Conservation (phyloP, 2,888 invertebrate species). For the Laothoe populi region DNA sequence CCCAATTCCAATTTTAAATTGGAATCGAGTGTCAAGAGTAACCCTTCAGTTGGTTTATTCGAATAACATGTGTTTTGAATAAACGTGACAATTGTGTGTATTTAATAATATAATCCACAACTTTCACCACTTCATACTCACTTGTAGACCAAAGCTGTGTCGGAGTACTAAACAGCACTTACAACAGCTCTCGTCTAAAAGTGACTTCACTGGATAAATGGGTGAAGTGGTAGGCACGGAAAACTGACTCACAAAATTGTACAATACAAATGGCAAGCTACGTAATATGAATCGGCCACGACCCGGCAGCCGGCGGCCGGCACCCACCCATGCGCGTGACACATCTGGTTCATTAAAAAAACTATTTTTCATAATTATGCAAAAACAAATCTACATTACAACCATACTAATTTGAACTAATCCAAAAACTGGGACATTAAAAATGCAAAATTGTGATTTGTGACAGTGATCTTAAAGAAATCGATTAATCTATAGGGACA, state of each 20-base stretch:
- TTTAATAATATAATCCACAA: conserved; percentile 13
- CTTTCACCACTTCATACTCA: neutral
- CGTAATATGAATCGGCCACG: conserved; percentile 50
- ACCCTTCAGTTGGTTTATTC: conserved; percentile 46
- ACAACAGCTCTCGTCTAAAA: conserved; percentile 3
- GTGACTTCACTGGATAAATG: conserved; percentile 5
- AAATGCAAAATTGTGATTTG: conserved; percentile 81
- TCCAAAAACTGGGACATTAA: conserved; percentile 60
- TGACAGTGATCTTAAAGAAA: conserved; percentile 78
- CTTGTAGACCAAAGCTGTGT: neutral
- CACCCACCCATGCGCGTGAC: conserved; percentile 69
- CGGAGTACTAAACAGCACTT: conserved; percentile 4
- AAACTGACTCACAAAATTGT: conserved; percentile 7
- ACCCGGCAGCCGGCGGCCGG: no score
- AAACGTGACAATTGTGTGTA: neutral
- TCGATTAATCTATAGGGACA: conserved; percentile 74
- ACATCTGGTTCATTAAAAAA: conserved; percentile 61
- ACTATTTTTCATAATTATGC: conserved; percentile 61
- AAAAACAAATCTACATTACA: conserved; percentile 65
- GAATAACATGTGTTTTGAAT: conserved; percentile 11
- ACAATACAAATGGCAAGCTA: conserved; percentile 37
- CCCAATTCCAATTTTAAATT: no score
- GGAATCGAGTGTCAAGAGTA: no score
- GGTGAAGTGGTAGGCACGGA: neutral
- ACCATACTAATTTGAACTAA: conserved; percentile 71